These are phyloP conservation scores for Cassiopea xamachana DNA, from an alignment of 30 jellyfish, hydroid and myxozoan genomes.

Conservation along the genomic window DNA sequence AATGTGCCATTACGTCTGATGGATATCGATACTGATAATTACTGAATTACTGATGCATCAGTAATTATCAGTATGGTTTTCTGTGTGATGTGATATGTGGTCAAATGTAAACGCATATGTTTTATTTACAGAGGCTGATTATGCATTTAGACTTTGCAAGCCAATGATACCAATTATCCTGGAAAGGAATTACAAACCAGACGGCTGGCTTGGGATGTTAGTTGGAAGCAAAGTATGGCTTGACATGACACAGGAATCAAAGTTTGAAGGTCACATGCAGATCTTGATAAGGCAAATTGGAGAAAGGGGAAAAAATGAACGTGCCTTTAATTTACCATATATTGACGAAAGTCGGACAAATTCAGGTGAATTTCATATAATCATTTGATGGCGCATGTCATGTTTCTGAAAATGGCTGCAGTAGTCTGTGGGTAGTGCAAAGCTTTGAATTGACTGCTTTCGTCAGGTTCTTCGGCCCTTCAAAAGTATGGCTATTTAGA, in stretches of 20 bases:
- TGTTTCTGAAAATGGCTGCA: too few species aligned
- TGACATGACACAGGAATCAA: conserved; percentile 63
- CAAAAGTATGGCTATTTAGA: too few species aligned
- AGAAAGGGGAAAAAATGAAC: conserved; percentile 58
- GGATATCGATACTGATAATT: too few species aligned
- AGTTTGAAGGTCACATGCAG: conserved; percentile 66
- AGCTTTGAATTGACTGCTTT: too few species aligned
- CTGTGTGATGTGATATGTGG: background rate
- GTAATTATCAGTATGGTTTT: too few species aligned
- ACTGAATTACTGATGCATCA: too few species aligned
- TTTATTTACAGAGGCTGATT: conserved; percentile 72
- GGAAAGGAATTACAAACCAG: conserved; percentile 78
- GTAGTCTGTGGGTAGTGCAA: too few species aligned
- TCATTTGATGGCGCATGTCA: too few species aligned
- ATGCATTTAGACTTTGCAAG: conserved; percentile 81
- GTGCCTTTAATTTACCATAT: conserved; percentile 19
- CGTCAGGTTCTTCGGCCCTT: too few species aligned
- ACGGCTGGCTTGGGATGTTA: conserved; percentile 90
- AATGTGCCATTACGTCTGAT: too few species aligned
- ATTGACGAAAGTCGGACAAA: conserved; percentile 6
- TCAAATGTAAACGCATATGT: background rate
- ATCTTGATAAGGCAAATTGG: conserved; percentile 64
- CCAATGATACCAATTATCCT: conserved; percentile 79
- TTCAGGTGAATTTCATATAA: background rate
- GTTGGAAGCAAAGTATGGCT: conserved; percentile 71